Conservation (phyloP, 2,888 invertebrate genomes). For the Epinotia demarniana region DNA sequence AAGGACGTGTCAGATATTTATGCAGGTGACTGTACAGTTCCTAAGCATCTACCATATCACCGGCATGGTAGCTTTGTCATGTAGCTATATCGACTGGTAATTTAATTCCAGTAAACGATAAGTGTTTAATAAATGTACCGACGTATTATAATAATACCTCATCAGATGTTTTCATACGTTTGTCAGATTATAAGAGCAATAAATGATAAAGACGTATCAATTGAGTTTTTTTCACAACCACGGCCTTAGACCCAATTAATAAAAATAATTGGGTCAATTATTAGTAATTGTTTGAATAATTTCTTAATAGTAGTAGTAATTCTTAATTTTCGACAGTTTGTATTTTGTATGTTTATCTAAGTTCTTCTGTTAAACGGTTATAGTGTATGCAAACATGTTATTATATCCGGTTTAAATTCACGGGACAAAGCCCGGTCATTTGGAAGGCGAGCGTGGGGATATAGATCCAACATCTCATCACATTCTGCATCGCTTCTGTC, state of each 20-base stretch:
- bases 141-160: constrained; percentile 34
- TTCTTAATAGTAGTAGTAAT: too few species aligned
- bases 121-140: constrained; percentile 6
- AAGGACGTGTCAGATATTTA: too few species aligned
- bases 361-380: too few species aligned
- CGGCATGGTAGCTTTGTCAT: constrained; percentile 5
- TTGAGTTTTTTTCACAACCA: constrained; percentile 7
- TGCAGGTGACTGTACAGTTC: background rate
- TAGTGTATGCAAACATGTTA: too few species aligned
- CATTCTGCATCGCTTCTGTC: too few species aligned
- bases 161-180: constrained; percentile 31
- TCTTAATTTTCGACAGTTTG: too few species aligned
- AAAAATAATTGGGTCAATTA: too few species aligned
- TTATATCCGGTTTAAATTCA: too few species aligned
- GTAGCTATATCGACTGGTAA: background rate
- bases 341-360: too few species aligned
- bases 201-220: constrained; percentile 25
- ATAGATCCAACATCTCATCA: too few species aligned
- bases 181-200: constrained; percentile 34
- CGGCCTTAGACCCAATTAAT: background rate
- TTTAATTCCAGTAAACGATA: background rate
- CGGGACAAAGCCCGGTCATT: too few species aligned
- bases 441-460: too few species aligned
- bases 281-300: background rate
- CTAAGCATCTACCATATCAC: constrained; percentile 6